phyloP scores from a whole-genome alignment of 2,888 invertebrate species.

The Latrodectus hesperus region DNA sequence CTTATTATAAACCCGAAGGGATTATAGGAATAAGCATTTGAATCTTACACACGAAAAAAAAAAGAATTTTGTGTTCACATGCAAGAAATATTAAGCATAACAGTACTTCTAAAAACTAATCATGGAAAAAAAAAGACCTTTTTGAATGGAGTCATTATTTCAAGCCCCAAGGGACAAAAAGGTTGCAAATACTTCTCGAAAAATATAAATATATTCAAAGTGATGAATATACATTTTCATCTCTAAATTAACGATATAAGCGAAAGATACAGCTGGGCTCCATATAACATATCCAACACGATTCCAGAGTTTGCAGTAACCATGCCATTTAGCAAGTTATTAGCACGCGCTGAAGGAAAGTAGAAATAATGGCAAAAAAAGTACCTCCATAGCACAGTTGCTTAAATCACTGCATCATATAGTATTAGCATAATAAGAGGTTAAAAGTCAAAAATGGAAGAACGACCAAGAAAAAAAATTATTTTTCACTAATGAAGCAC shows the following conservation, averaged over 20 bases:
- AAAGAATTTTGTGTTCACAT: no score
- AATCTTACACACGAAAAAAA: no score
- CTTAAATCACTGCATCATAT: constrained; percentile 36
- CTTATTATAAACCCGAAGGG: no score
- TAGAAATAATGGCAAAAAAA: constrained; percentile 19
- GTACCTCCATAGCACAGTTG: constrained; percentile 2
- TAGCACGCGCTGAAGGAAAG: constrained; percentile 39
- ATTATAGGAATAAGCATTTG: no score
- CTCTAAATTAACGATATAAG: constrained; percentile 49
- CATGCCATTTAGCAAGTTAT: constrained; percentile 65
- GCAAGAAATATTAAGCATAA: neutral
- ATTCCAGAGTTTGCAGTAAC: constrained; percentile 27
- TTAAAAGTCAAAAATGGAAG: constrained; percentile 57
- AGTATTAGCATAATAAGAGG: constrained; percentile 66
- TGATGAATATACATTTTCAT: constrained; percentile 13
- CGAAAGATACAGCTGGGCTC: neutral
- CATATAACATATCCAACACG: constrained; percentile 7
- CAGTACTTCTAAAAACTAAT: neutral
- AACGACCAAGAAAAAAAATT: constrained; percentile 21
- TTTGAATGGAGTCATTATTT: constrained; percentile 62
- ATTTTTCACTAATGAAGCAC: constrained; percentile 41
- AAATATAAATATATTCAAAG: constrained; percentile 37
- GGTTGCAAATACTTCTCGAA: constrained; percentile 33
- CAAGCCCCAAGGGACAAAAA: constrained; percentile 51
- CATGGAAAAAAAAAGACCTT: neutral